phyloP scores from a whole-genome alignment of 2,888 invertebrate genomes.

The Lepidocyrtinus sp. region DNA sequence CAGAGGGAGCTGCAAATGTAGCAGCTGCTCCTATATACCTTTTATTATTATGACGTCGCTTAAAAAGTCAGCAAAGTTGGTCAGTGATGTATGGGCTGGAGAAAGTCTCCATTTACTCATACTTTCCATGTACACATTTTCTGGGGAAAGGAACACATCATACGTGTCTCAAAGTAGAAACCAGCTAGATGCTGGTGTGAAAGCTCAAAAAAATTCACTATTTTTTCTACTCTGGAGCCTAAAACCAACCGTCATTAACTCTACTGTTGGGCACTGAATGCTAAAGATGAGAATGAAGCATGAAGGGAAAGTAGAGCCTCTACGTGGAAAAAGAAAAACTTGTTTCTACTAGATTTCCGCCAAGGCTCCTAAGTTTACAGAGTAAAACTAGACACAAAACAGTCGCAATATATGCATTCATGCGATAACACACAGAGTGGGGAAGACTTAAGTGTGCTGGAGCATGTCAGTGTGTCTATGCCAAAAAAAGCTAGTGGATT shows the following conservation, averaged over 20 bases:
- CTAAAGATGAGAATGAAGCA: not conserved
- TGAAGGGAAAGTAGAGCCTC: not conserved
- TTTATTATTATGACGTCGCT: slow-evolving; percentile 10
- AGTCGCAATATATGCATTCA: slow-evolving; percentile 16
- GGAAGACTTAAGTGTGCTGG: too few relatives aligned
- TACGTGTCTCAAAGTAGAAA: not conserved
- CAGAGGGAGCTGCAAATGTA: too few relatives aligned
- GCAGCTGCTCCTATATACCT: not conserved
- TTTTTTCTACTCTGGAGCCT: not conserved
- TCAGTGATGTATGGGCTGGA: slow-evolving; percentile 8
- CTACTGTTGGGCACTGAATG: slow-evolving; percentile 23
- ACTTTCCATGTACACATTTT: slow-evolving; percentile 1
- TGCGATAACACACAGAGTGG: not conserved
- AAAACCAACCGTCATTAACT: slow-evolving; percentile 24
- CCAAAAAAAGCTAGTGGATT: not conserved
- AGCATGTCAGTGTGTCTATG: slow-evolving; percentile 2
- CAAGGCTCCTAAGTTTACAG: not conserved
- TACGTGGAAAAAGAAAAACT: not conserved
- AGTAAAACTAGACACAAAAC: slow-evolving; percentile 7
- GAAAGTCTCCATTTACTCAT: not conserved
- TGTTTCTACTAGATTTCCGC: slow-evolving; percentile 15
- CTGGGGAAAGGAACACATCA: not conserved
- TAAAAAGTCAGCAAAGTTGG: not conserved
- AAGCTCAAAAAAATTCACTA: not conserved
- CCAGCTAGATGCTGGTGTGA: not conserved